These are phyloP conservation scores for Prietella phreatophila DNA, from an alignment of 2,113 vertebrate species.

Conservation along the genomic window DNA sequence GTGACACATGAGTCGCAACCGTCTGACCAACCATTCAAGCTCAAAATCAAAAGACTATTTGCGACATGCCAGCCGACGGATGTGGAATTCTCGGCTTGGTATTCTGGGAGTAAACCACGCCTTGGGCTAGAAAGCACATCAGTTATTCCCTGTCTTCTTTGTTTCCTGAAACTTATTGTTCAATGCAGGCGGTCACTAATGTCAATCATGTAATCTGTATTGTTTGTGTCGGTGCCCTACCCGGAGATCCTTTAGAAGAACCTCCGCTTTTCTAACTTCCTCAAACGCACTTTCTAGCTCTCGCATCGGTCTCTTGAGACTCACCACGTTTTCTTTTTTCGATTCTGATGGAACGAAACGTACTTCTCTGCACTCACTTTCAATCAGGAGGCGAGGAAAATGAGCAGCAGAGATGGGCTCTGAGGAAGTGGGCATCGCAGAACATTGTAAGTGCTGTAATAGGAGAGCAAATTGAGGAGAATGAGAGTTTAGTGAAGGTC, in stretches of 20 bases:
- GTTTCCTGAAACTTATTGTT: conserved; percentile 5
- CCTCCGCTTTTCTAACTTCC: conserved; percentile 38
- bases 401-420: conserved; percentile 27
- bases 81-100: conserved; percentile 62
- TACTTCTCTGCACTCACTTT: conserved; percentile 43
- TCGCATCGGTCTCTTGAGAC: not conserved
- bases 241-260: not conserved
- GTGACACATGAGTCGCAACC: conserved; percentile 32
- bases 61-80: not conserved
- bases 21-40: conserved; percentile 12
- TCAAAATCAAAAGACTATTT: conserved; percentile 3
- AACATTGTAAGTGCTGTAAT: conserved; percentile 50
- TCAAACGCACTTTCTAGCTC: not conserved
- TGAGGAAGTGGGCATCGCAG: conserved; percentile 45
- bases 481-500: conserved; percentile 55
- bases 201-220: conserved; percentile 1
- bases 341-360: conserved; percentile 39
- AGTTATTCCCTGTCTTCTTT: not conserved
- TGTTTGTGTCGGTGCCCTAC: not conserved
- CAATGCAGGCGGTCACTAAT: conserved; percentile 20
- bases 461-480: conserved; percentile 51
- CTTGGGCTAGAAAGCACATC: not conserved
- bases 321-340: not conserved
- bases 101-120: conserved; percentile 57
- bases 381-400: conserved; percentile 47